Conservation (phyloP, 1,140 invertebrate species). For the Bombus confusus region DNA sequence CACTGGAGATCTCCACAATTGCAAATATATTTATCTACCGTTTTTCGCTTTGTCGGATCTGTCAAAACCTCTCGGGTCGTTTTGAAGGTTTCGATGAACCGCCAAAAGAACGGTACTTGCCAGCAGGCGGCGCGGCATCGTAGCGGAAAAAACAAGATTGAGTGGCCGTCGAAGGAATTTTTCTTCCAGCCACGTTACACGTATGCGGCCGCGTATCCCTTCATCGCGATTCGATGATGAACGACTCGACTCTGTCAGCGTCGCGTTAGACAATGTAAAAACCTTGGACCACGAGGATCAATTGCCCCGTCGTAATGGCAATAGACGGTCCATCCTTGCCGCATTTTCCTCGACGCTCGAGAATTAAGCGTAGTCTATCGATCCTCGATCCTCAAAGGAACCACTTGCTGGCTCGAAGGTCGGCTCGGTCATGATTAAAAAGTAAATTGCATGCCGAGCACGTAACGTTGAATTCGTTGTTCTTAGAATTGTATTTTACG, state of each 20-base stretch:
- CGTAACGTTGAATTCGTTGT: not conserved
- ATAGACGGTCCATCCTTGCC: not conserved
- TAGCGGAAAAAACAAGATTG: conserved; percentile 49
- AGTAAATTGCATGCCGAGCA: not conserved
- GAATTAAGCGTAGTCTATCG: not conserved
- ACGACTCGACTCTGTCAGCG: conserved; percentile 43
- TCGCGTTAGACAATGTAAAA: conserved; percentile 45
- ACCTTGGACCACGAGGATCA: conserved; percentile 14
- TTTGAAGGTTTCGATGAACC: conserved; percentile 19
- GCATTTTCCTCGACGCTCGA: too few species aligned
- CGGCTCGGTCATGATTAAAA: not conserved
- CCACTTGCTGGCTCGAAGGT: not conserved
- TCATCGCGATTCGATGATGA: conserved; percentile 61
- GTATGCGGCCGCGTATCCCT: conserved; percentile 35
- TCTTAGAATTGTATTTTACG: not conserved
- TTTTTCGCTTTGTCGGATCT: not conserved
- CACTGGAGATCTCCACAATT: not conserved
- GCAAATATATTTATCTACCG: not conserved
- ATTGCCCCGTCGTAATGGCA: conserved; percentile 31
- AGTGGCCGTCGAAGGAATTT: conserved; percentile 54
- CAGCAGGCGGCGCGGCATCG: not conserved
- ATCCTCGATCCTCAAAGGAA: not conserved
- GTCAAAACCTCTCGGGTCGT: not conserved
- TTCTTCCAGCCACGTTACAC: conserved; percentile 48
- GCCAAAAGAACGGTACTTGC: conserved; percentile 18